Base-by-base conservation (phyloP, 2,113 vertebrate species). In the Delphinapterus leucas region DNA sequence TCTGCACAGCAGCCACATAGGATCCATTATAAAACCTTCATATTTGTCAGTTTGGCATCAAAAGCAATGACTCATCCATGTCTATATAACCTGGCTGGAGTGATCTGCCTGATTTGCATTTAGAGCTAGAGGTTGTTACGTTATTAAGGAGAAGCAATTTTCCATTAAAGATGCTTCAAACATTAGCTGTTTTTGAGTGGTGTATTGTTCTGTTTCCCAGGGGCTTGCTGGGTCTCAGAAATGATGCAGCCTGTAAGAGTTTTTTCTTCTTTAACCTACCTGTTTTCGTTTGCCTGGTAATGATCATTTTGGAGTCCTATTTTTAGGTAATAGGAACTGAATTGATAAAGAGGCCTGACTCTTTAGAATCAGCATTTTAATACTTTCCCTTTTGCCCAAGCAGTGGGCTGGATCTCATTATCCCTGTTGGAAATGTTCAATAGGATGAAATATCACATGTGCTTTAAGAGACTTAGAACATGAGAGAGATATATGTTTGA, bases 131-230 rank as follows among this genome's bases (percentile, higher is more conserved):
- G 11, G 33, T 80, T 71, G 63, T 95, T 96, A 47, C 88, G 58
- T 94, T 96, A 82, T 94, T 88, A 95, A 97, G 70, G 47, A 96
- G 93, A 81, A 95, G 41, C 65, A 90, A 0, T 94, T 96, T 92
- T 96, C 70, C 65, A 38, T 77, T 67, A 84, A 38, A 89, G 53
- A 47, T 87, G 55, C 80, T 81, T 93, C 70, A 80, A 31, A 71
- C 53, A n/a, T 86, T n/a, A 95, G 47, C 84, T 88, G 12, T 28
- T 92, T 96, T 86, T 60, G 31, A 87, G 1, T 36, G 8, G 38
- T 47, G 6, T 26, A 17, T 77, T 87, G 76, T 84, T 90, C 60
- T 74, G 3, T 76, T 94, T 97, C 49, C 26, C 21, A 14, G 70
- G 47, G 41, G 28, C 44, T 90, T 44, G 23, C 2, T 84, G 71